These are phyloP conservation scores for Watsonalla cultraria DNA, from an alignment of 2,888 invertebrate genomes.

Conservation along the genomic window DNA sequence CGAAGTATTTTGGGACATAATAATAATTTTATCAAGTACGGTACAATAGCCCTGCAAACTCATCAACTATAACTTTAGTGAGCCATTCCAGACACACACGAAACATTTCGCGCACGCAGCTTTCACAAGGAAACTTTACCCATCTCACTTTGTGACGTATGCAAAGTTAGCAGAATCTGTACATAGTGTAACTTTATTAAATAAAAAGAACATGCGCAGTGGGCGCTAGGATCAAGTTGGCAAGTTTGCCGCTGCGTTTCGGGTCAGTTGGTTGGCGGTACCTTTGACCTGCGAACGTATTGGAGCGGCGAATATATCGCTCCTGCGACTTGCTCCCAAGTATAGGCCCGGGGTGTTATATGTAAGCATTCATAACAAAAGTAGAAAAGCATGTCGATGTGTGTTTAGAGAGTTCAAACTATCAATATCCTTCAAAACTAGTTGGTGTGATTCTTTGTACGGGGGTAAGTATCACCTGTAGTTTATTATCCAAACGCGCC, in stretches of 20 bases:
- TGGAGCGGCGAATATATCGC: slow-evolving; percentile 26
- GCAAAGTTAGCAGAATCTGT: slow-evolving; percentile 13
- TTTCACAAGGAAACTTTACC: neutral
- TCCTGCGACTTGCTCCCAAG: slow-evolving; percentile 42
- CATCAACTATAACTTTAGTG: neutral
- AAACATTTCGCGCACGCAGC: neutral
- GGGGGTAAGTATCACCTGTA: slow-evolving; percentile 66
- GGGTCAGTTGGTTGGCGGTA: slow-evolving; percentile 51
- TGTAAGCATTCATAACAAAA: slow-evolving; percentile 62
- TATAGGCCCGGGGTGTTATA: slow-evolving; percentile 61
- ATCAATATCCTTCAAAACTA: slow-evolving; percentile 41
- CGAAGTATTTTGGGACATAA: no score
- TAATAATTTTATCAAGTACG: no score
- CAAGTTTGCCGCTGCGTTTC: slow-evolving; percentile 21
- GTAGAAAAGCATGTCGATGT: slow-evolving; percentile 66
- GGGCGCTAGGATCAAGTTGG: slow-evolving; percentile 17
- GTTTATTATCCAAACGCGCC: slow-evolving; percentile 23
- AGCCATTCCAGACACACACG: neutral
- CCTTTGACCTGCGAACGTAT: slow-evolving; percentile 40
- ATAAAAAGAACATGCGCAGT: slow-evolving; percentile 36
- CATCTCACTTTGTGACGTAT: slow-evolving; percentile 3
- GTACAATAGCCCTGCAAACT: neutral
- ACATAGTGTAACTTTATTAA: slow-evolving; percentile 9
- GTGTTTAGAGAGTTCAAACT: slow-evolving; percentile 58
- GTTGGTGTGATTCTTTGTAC: slow-evolving; percentile 53